Evolutionary conservation across 1,140 invertebrate species (phyloP), one percentile per base, ranked within the genome.

Genomic region (Listronotus bonariensis): DNA sequence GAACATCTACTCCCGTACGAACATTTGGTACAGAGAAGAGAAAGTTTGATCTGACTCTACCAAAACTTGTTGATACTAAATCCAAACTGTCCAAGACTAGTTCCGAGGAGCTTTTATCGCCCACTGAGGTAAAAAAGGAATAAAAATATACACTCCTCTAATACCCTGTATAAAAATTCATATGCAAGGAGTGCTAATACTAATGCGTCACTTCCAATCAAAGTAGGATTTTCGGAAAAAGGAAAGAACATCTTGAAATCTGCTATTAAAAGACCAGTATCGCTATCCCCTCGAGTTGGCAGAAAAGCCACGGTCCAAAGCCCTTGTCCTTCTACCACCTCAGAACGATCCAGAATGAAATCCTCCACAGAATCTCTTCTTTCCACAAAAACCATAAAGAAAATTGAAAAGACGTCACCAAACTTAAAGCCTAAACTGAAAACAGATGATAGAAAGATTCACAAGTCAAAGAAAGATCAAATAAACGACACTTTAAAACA

Each of bases 111-210:
- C 71, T 89, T 1, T 79, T 85, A 32, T 85, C 84, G 2, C 82
- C 85, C 0, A 79, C 79, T 36, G 85, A 88, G 70, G 83, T 85
- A 1, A 83, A 82, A 56, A 86, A 84, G 81, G 1, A 72, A 86
- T 18, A 82, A 81, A 17, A 82, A 78, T 46, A 76, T 77, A 17
- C 69, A 70, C 1, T 77, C 74, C 67, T 67, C 76, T 2, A 79
- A 76, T 20, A 77, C 76, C 0, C 71, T 76, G 0, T 71, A 80
- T 6, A 83, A 79, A 67, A 82, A 74, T 59, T 77, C 78, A 3
- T 78, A 78, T 20, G 72, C 76, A 12, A 53, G 78, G 10, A 79
- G 79, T 63, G 76, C 75, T 15, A 55, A 67, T 49, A 58, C 77
- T 73, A 80, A 83, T 18, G 85, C 84, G 73, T 71, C 76, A 0